Evolutionary conservation across 2,888 invertebrate species (phyloP).

Genomic region (Mechanitis mazaeus): DNA sequence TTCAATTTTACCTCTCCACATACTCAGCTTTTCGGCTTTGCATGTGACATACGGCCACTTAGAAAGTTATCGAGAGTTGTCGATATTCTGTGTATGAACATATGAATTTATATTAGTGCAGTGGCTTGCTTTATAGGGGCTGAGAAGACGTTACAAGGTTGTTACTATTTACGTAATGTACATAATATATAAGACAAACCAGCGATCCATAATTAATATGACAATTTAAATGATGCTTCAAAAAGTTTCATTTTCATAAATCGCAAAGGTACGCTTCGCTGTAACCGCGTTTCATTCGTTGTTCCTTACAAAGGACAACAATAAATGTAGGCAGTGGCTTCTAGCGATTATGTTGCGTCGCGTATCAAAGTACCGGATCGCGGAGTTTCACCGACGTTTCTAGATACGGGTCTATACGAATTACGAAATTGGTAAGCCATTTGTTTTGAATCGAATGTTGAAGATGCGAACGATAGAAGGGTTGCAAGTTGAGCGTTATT

Average conservation of each 20-base stretch:
- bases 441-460: constrained; percentile 32
- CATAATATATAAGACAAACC: constrained; percentile 6
- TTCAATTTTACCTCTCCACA: constrained; percentile 55
- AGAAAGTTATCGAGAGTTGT: constrained; percentile 5
- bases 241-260: too few relatives aligned
- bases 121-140: background rate
- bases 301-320: constrained; percentile 55
- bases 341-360: constrained; percentile 38
- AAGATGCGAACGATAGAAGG: constrained; percentile 27
- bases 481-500: constrained; percentile 19
- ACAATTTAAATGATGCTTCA: too few relatives aligned
- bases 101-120: background rate
- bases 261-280: constrained; percentile 26
- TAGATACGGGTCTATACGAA: constrained; percentile 32
- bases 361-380: constrained; percentile 35
- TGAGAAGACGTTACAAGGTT: too few relatives aligned
- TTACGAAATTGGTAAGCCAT: constrained; percentile 31
- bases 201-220: background rate
- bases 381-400: constrained; percentile 32
- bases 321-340: constrained; percentile 47
- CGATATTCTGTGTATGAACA: constrained; percentile 6
- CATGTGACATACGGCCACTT: constrained; percentile 28
- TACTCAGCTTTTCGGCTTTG: constrained; percentile 46
- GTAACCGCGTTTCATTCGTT: constrained; percentile 46
- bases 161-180: background rate